These are phyloP conservation scores for Eriocheir sinensis DNA, from an alignment of 1,140 invertebrate species.

Conservation along the genomic window DNA sequence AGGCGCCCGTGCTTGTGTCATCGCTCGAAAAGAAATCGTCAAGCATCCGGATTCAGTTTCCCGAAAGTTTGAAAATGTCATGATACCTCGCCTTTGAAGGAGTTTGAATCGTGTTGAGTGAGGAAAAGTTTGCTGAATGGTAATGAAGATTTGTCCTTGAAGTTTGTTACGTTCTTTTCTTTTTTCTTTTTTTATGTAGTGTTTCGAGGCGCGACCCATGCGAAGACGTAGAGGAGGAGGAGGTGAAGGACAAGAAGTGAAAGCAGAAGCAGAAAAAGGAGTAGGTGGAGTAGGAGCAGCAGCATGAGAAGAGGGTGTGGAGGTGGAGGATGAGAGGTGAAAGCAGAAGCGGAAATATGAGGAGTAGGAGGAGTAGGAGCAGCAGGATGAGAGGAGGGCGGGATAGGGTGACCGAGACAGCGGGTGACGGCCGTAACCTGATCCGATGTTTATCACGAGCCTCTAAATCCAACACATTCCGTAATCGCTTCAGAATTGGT, in stretches of 20 bases:
- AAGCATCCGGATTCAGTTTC: neutral
- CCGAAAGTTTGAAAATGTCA: neutral
- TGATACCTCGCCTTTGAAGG: constrained; percentile 13
- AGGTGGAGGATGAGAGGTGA: neutral
- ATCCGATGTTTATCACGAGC: constrained; percentile 33
- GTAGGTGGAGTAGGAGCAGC: neutral
- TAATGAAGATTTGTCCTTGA: constrained; percentile 1
- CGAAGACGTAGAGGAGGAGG: too few relatives aligned
- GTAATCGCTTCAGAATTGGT: constrained; percentile 29
- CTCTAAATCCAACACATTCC: constrained; percentile 42
- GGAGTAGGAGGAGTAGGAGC: neutral
- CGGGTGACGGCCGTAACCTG: constrained; percentile 36
- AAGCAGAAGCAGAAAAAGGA: neutral
- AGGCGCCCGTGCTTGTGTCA: neutral
- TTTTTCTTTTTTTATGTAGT: too few relatives aligned
- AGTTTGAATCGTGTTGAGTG: neutral
- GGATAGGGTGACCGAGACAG: neutral
- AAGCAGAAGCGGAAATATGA: neutral
- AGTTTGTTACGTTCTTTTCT: too few relatives aligned
- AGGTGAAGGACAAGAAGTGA: too few relatives aligned
- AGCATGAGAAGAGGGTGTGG: neutral
- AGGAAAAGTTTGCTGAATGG: neutral
- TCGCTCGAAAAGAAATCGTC: neutral
- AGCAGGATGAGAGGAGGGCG: neutral
- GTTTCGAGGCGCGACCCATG: too few relatives aligned